Conservation (phyloP, 64 coral and sea anemone genomes). For the Stichodactyla helianthus region DNA sequence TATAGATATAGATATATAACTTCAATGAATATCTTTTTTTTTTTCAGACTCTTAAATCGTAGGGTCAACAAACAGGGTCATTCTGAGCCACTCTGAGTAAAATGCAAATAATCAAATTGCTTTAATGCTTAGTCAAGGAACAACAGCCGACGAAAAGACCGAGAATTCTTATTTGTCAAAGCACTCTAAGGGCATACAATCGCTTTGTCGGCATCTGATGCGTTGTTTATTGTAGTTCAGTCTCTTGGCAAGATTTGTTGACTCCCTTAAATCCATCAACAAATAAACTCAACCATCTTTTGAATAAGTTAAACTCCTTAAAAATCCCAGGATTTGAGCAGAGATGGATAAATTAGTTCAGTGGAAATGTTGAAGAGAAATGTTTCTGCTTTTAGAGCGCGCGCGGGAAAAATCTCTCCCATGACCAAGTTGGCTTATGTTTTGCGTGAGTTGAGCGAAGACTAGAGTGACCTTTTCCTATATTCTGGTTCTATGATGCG, state of each 20-base stretch:
- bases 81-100: not conserved
- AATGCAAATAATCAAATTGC: not conserved
- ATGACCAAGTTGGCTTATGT: not conserved
- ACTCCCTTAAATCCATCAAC: not conserved
- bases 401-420: not conserved
- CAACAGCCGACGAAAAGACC: not conserved
- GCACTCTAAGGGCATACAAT: not conserved
- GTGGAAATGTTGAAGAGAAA: too few relatives aligned
- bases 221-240: not conserved
- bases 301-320: not conserved
- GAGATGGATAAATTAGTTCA: not conserved
- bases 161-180: not conserved
- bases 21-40: not conserved
- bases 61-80: not conserved
- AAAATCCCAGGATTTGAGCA: not conserved
- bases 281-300: not conserved
- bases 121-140: not conserved
- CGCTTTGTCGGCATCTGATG: not conserved
- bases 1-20: too few relatives aligned
- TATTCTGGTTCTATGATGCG: not conserved
- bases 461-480: not conserved
- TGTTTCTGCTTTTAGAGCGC: too few relatives aligned
- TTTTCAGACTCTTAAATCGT: not conserved
- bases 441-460: not conserved
- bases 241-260: not conserved